Percentiles rank a stretch among this genome's conserved stretches.
Evolutionary conservation across 64 coral and sea anemone genomes (phyloP).

Genomic region (Anthopleura sola): DNA sequence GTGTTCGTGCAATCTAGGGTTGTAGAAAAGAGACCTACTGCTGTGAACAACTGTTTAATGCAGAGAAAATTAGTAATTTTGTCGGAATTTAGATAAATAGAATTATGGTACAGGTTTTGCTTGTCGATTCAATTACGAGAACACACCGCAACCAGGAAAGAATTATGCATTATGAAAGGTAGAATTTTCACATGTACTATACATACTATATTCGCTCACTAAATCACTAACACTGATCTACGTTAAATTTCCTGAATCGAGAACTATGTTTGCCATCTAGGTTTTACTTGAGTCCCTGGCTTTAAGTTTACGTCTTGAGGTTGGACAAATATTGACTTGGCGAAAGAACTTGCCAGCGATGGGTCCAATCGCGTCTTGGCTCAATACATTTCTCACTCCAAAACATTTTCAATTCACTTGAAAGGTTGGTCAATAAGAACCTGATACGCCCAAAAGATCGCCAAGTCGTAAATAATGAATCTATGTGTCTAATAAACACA

Average conservation of each 20-base stretch:
- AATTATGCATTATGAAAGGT: not conserved
- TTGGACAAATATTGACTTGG: not conserved
- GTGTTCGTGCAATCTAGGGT: not conserved
- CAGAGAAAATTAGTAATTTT: not conserved
- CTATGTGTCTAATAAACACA: not conserved
- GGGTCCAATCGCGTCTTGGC: not conserved
- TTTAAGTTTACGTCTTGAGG: not conserved
- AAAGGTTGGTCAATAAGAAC: not conserved
- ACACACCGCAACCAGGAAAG: not conserved
- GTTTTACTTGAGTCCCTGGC: not conserved
- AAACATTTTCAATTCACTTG: not conserved
- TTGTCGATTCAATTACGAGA: not conserved
- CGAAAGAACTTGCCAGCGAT: not conserved
- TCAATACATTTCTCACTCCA: not conserved
- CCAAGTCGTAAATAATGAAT: conserved; percentile 16
- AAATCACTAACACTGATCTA: too few species aligned
- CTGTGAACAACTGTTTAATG: not conserved
- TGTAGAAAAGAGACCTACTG: not conserved
- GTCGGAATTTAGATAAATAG: not conserved
- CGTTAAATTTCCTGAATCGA: not conserved
- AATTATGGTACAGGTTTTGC: not conserved
- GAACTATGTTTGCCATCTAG: not conserved
- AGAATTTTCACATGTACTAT: not conserved
- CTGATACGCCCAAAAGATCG: not conserved
- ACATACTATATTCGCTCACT: not conserved